Base-by-base conservation (phyloP, 2,113 vertebrate species). In the Callospermophilus lateralis region DNA sequence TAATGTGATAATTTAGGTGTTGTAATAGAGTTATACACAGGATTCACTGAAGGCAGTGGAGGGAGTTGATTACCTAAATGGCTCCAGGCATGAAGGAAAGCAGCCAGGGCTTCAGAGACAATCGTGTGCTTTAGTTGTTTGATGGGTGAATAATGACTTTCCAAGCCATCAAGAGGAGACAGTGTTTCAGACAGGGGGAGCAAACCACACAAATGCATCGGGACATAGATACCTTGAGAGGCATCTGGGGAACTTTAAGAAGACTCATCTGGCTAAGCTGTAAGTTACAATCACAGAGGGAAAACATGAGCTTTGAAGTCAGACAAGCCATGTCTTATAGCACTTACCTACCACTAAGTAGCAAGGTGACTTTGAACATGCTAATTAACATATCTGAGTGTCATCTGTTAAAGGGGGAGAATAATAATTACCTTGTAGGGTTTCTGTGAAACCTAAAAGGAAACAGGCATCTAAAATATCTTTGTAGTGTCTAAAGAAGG, bases 21-120 rank as follows among this genome's bases (percentile, higher is more conserved):
- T 84, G 45, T 94, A 97, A 94, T 83, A 79, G 67, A 96, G 81
- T 97, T 96, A 94, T 32, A 89, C 15, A 81, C 39, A 96, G 81
- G 78, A 94, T 63, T 94, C 74, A 93, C 67, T 65, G 85, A 84
- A 85, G 42, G 78, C 67, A 78, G n/a, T 16, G 58, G 37, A 84
- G 26, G 13, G 22, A 65, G 39, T 65, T 65, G 83, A 95, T 91
- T 93, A 72, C 68, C 32, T 86, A 88, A 88, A 37, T 28, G 55
- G 85, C 93, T 80, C 39, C 28, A 80, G 68, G 95, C 74, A 86
- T 61, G 28, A 90, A 78, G 3, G 51, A 22, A 2, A 68, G 42
- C 4, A 6, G n/a, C 48, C 22, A 77, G 19, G 11, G 26, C 68
- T 78, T 95, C 88, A 65, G 67, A 94, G 84, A 84, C 77, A 89